Conservation (phyloP, 2,888 invertebrate genomes). For the Oasisia sp. region DNA sequence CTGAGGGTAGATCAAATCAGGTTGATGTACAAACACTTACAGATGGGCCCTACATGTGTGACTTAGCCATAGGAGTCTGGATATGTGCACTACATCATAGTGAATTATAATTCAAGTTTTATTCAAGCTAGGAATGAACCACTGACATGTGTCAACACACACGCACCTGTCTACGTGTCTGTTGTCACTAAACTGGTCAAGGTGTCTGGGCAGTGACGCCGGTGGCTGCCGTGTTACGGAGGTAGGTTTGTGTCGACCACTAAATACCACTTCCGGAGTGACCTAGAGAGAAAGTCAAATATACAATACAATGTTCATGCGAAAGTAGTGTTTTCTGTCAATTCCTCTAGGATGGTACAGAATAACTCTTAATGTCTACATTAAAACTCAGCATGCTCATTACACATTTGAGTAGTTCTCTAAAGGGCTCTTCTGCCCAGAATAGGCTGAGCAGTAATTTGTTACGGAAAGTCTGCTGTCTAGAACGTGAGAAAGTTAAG, state of each 20-base stretch:
- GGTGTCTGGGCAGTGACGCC: neutral
- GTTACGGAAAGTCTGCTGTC: too few species aligned
- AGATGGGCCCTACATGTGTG: neutral
- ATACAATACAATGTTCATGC: neutral
- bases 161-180: neutral
- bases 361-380: neutral
- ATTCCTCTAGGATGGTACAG: neutral
- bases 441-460: too few species aligned
- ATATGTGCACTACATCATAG: neutral
- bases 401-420: neutral
- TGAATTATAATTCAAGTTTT: neutral
- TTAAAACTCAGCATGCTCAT: neutral
- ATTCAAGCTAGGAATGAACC: neutral
- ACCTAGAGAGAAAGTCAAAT: neutral
- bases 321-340: neutral
- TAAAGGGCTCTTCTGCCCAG: too few species aligned
- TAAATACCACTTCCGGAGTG: neutral
- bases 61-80: neutral
- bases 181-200: neutral
- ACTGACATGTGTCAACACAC: neutral
- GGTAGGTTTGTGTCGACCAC: neutral
- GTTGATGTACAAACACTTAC: too few species aligned
- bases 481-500: too few species aligned
- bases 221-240: neutral
- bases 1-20: too few species aligned